phyloP scores from a whole-genome alignment of 2,797 vertebrate species.

The Austrolebias charrua region DNA sequence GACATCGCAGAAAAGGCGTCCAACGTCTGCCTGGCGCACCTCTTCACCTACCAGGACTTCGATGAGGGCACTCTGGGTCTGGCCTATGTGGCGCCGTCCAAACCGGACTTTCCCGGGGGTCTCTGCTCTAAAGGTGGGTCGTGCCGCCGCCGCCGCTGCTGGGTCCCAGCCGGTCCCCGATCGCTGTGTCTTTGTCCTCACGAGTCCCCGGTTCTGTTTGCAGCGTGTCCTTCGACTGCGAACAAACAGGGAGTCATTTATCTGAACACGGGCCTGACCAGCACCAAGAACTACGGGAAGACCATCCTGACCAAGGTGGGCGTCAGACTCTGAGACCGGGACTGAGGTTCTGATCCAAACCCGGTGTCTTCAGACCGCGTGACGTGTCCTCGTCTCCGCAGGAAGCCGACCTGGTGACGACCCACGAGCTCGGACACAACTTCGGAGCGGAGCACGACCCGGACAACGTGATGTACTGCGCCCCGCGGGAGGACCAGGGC shows the following conservation, averaged over 20 bases:
- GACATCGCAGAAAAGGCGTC: slow-evolving; percentile 93
- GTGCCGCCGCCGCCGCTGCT: not conserved
- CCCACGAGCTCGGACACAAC: slow-evolving; percentile 95
- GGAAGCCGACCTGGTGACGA: slow-evolving; percentile 96
- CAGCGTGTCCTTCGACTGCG: slow-evolving; percentile 83
- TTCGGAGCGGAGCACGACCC: slow-evolving; percentile 96
- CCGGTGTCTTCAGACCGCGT: not conserved
- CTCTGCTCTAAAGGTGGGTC: slow-evolving; percentile 92
- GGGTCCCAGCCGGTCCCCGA: not conserved
- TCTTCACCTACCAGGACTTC: slow-evolving; percentile 98
- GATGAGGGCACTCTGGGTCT: slow-evolving; percentile 94
- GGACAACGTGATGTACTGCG: slow-evolving; percentile 86
- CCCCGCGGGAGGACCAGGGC: slow-evolving; percentile 90
- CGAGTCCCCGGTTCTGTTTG: not conserved
- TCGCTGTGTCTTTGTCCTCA: not conserved
- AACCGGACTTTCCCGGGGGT: slow-evolving; percentile 88
- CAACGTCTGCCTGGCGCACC: slow-evolving; percentile 92
- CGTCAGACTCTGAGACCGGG: too few relatives aligned
- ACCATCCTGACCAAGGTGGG: slow-evolving; percentile 96
- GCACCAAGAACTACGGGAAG: slow-evolving; percentile 98
- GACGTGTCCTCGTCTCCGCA: slow-evolving; percentile 47
- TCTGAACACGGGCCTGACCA: slow-evolving; percentile 95
- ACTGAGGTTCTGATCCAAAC: too few relatives aligned
- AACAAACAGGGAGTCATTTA: slow-evolving; percentile 84
- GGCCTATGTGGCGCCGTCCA: slow-evolving; percentile 93